Evolutionary conservation across 1,140 invertebrate species (phyloP), one percentile per base, ranked within the genome.

Genomic region (Hypsibius dujardini): DNA sequence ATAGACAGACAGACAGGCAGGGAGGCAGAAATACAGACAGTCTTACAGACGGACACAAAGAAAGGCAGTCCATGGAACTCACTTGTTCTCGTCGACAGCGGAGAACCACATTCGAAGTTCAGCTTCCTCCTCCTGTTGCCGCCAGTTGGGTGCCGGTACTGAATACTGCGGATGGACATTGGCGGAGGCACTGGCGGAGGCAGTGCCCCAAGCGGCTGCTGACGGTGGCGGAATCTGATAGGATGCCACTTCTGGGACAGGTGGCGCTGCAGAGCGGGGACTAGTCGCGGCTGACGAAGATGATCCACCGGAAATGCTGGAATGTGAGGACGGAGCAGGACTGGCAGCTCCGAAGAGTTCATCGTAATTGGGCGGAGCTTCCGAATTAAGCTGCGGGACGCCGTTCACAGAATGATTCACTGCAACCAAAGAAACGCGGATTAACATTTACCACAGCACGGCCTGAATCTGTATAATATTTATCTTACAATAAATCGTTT

Each of bases 81-180:
- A 67, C 62, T 67, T 67, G 42, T 67, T 67, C 42, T 67, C 62
- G 45, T 67, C 62, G 7, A 67, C 62, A 14, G 7, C 42, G 7
- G 7, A 7, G 62, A 67, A 67, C 62, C 62, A 67, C 62, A 67
- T 67, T 7, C 62, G 62, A 7, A 67, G 62, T 42, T 67, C 62
- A 3, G 3, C 42, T 67, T 67, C 42, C 62, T 67, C 62, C 62
- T 67, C 7, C 62, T 67, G 7, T 42, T 67, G 7, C 42, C 45
- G 62, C 62, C 62, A 67, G 7, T 67, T 7, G 3, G 62, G 62
- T n/a, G n/a, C n/a, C n/a, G n/a, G n/a, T n/a, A n/a, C n/a, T n/a
- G n/a, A n/a, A n/a, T n/a, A n/a, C n/a, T n/a, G 62, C 62, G 42
- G 7, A 42, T 42, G 62, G 3, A 42, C 3, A 67, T 56, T 56